phyloP scores from a whole-genome alignment of 2,888 invertebrate genomes.

The Drosophila percnosoma region DNA sequence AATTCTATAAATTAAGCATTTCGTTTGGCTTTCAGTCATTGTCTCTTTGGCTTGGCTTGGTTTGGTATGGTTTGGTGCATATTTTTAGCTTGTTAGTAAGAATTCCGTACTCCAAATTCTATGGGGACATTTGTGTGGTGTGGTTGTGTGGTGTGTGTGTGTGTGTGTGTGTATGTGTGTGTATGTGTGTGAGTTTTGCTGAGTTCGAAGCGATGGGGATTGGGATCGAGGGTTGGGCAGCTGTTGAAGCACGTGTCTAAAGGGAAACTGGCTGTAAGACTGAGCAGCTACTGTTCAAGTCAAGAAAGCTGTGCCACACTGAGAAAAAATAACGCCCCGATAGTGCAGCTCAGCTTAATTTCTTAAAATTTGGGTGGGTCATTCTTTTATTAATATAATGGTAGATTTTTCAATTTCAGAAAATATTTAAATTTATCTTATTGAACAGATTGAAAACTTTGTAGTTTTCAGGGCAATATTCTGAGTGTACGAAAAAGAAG shows the following conservation, averaged over 20 bases:
- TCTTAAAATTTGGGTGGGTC: background rate
- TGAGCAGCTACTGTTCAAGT: background rate
- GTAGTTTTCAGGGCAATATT: background rate
- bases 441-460: background rate
- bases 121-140: slow-evolving; percentile 4
- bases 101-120: slow-evolving; percentile 19
- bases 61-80: slow-evolving; percentile 15
- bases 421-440: background rate
- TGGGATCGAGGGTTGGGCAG: background rate
- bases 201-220: background rate
- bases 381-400: background rate
- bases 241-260: slow-evolving; percentile 13
- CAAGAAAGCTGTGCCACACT: background rate
- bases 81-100: slow-evolving; percentile 12
- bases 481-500: background rate
- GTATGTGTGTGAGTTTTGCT: background rate
- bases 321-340: background rate
- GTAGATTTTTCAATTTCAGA: background rate
- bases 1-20: slow-evolving; percentile 6
- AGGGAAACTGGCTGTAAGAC: slow-evolving; percentile 6
- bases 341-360: background rate
- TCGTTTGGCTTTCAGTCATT: background rate
- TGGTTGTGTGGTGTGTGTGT: background rate
- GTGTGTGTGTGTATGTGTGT: background rate
- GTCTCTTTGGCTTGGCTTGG: background rate